These are phyloP conservation scores for Zygaena filipendulae DNA, from an alignment of 2,888 invertebrate genomes.

Conservation along the genomic window DNA sequence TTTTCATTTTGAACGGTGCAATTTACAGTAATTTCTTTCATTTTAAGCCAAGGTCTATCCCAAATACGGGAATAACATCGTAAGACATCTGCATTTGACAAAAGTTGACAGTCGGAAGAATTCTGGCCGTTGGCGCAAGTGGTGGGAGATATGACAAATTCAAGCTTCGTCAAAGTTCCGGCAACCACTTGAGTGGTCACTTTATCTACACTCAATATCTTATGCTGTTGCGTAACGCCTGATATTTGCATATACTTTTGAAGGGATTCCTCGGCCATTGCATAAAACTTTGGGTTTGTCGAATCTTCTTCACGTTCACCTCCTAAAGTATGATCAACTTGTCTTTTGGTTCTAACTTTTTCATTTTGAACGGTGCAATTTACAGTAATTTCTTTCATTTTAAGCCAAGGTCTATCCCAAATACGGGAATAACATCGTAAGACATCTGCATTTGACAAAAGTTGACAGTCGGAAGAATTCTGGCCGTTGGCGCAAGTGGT, in stretches of 20 bases:
- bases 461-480: background rate
- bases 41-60: slow-evolving; percentile 66
- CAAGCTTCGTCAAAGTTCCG: slow-evolving; percentile 31
- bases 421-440: slow-evolving; percentile 47
- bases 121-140: slow-evolving; percentile 25
- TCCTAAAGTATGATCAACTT: slow-evolving; percentile 14
- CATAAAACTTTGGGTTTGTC: slow-evolving; percentile 6
- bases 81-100: slow-evolving; percentile 20
- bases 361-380: slow-evolving; percentile 14
- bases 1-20: slow-evolving; percentile 14
- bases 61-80: slow-evolving; percentile 59
- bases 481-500: slow-evolving; percentile 30
- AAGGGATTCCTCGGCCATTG: slow-evolving; percentile 19
- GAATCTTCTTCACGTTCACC: slow-evolving; percentile 12
- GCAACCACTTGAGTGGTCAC: slow-evolving; percentile 51
- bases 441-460: slow-evolving; percentile 19
- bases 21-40: slow-evolving; percentile 28
- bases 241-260: slow-evolving; percentile 19
- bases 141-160: slow-evolving; percentile 36
- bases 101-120: background rate
- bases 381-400: slow-evolving; percentile 30
- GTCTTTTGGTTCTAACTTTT: slow-evolving; percentile 4
- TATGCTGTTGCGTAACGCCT: slow-evolving; percentile 14
- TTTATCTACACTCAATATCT: slow-evolving; percentile 26
- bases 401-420: slow-evolving; percentile 69